Percentiles rank a stretch among this genome's conserved stretches.
phyloP scores from a whole-genome alignment of 2,113 vertebrate genomes.

The Cephalopholis sonnerati region DNA sequence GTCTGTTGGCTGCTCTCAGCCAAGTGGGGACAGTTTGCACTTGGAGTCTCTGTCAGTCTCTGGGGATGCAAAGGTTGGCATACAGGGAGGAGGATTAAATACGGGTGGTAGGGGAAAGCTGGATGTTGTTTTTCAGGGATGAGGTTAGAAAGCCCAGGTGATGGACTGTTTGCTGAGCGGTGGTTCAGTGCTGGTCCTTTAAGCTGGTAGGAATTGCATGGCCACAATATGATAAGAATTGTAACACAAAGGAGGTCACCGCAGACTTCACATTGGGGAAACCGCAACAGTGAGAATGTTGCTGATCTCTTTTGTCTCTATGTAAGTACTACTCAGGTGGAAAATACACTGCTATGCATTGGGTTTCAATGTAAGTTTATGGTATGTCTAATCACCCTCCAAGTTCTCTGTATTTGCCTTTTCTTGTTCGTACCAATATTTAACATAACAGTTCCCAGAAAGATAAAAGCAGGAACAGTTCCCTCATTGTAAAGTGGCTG shows the following conservation, averaged over 20 bases:
- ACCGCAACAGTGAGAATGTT: constrained; percentile 67
- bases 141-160: constrained; percentile 64
- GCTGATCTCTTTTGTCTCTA: constrained; percentile 77
- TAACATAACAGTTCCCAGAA: constrained; percentile 52
- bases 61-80: constrained; percentile 78
- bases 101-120: constrained; percentile 47
- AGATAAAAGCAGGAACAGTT: constrained; percentile 51
- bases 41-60: constrained; percentile 77
- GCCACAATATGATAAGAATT: constrained; percentile 55
- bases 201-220: constrained; percentile 57
- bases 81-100: constrained; percentile 66
- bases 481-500: constrained; percentile 60
- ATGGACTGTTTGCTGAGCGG: constrained; percentile 56
- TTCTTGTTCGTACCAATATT: constrained; percentile 66
- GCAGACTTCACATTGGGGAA: constrained; percentile 46
- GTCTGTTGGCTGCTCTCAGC: constrained; percentile 77
- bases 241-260: constrained; percentile 59
- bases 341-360: constrained; percentile 86
- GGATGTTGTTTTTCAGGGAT: constrained; percentile 64
- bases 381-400: constrained; percentile 58
- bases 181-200: constrained; percentile 55
- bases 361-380: constrained; percentile 69
- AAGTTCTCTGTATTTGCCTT: constrained; percentile 59
- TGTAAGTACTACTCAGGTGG: constrained; percentile 85
- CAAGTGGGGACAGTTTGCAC: constrained; percentile 78